Evolutionary conservation across 2,888 invertebrate genomes (phyloP), one percentile per base, ranked within the genome.

Genomic region (Agrilus mali): DNA sequence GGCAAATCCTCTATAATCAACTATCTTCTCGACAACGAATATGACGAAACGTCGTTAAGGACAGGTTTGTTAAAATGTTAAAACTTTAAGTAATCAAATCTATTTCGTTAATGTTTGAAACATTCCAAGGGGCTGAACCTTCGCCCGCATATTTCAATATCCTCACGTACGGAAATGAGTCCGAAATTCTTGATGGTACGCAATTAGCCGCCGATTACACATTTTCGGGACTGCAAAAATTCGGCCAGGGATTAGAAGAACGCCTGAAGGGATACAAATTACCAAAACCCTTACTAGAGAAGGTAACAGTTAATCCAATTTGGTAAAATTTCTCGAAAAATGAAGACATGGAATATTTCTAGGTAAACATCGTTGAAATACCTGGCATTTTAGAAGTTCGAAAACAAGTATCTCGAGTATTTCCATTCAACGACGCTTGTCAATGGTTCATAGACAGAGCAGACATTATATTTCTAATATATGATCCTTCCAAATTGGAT

Each of bases 381-480:
- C 94, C 94, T 46, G 94, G 94, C 49, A 93, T 95, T 58, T 71
- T 94, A 57, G 94, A 95, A 74, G 89, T 90, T 47, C 78, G 90
- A 52, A 90, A 93, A 66, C 89, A 90, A 71, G 86, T 90, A 40
- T 92, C 93, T 40, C 78, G 93, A 41, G 78, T 90, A 46, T 94
- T 94, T 61, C 92, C 94, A 42, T 93, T 93, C 70, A 93, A 93
- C 62, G 93, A 94, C 62, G 94, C 92, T 39, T 92, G 92, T 63
- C 92, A 93, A 66, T 95, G 94, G 94, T 94, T 95, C 70, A 93
- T 94, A 59, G 93, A 94, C 68, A 78, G 93, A 48, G 93, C 94
- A 17, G 93, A 94, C 64, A 86, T 94, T 54, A 93, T 95, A 63
- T 92, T 94, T 71, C 75, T 95, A 44, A 86, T 94, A 31, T 94